Evolutionary conservation across 2,888 invertebrate species (phyloP).

Genomic region (Erynnis tages): DNA sequence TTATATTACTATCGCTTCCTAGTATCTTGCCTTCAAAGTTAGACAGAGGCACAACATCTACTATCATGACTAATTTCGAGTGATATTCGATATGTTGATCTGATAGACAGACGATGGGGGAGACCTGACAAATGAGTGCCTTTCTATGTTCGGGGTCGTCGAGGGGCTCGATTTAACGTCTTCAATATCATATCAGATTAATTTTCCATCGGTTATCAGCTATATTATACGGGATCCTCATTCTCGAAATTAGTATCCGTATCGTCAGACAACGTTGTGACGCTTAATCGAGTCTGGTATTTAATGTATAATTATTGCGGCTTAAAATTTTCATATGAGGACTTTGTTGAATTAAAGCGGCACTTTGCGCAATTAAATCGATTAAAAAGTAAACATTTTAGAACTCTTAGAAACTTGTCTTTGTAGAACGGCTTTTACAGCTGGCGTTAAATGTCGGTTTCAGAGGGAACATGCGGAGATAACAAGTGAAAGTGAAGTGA

Average conservation of each 20-base stretch:
- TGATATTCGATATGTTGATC: conserved; percentile 76
- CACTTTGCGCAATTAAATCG: background rate
- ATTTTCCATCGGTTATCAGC: conserved; percentile 39
- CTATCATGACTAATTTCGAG: conserved; percentile 67
- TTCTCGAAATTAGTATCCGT: conserved; percentile 7
- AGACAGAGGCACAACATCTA: background rate
- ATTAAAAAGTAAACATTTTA: background rate
- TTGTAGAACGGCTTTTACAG: conserved; percentile 20
- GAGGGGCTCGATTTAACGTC: conserved; percentile 54
- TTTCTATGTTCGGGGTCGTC: conserved; percentile 54
- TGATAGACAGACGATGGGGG: conserved; percentile 57
- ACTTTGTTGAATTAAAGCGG: too few relatives aligned
- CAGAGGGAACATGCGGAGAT: conserved; percentile 14
- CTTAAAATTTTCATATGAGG: background rate
- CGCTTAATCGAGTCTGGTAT: background rate
- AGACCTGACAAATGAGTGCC: conserved; percentile 71
- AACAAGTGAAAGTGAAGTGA: conserved; percentile 24
- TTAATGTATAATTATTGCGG: background rate
- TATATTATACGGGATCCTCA: conserved; percentile 3
- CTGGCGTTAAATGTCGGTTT: conserved; percentile 20
- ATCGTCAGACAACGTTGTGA: background rate
- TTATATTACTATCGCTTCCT: too few relatives aligned
- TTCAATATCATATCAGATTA: conserved; percentile 56
- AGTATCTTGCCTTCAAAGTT: too few relatives aligned
- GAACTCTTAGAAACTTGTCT: conserved; percentile 4